Evolutionary conservation across 2,113 vertebrate species (phyloP).

Genomic region (Fregetta grallaria): DNA sequence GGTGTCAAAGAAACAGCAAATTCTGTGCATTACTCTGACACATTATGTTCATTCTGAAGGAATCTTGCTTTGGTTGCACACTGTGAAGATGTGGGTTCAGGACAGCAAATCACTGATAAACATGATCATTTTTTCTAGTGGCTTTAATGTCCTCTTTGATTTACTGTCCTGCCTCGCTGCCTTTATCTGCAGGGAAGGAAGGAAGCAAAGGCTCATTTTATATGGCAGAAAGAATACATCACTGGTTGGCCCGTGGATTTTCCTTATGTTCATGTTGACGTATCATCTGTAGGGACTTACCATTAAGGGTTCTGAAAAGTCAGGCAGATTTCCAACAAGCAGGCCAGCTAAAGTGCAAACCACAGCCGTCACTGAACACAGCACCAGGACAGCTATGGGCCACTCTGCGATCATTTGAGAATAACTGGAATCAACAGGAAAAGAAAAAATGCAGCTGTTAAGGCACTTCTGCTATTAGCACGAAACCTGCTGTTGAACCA

Average conservation of each 20-base stretch:
- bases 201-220: background rate
- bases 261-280: background rate
- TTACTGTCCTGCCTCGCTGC: background rate
- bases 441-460: background rate
- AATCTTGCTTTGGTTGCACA: background rate
- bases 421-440: slow-evolving; percentile 79
- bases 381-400: slow-evolving; percentile 79
- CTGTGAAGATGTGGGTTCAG: background rate
- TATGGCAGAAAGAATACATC: background rate
- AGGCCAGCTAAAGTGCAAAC: slow-evolving; percentile 86
- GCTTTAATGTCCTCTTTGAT: background rate
- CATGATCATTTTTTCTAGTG: background rate
- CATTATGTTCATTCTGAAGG: background rate
- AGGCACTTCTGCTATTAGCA: background rate
- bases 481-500: background rate
- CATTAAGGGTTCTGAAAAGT: slow-evolving; percentile 91
- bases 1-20: background rate
- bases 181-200: background rate
- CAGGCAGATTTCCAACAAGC: slow-evolving; percentile 84
- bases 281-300: slow-evolving; percentile 69
- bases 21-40: background rate
- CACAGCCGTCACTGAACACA: slow-evolving; percentile 77
- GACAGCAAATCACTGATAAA: background rate
- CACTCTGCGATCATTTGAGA: slow-evolving; percentile 89
- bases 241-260: background rate